Conservation (phyloP, 1,140 invertebrate species). For the Diorhabda elongata region DNA sequence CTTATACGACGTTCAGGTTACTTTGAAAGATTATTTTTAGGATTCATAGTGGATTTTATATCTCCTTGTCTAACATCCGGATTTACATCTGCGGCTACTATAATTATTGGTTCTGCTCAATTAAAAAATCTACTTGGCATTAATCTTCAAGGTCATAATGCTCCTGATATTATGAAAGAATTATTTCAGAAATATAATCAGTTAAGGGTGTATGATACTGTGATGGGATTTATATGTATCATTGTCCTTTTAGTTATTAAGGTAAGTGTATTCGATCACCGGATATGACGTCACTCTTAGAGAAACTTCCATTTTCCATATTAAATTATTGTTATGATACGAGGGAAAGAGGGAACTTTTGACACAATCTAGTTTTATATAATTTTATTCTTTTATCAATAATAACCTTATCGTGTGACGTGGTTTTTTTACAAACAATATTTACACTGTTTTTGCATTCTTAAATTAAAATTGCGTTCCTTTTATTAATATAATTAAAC, state of each 20-base stretch:
- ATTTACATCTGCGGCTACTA: slow-evolving; percentile 87
- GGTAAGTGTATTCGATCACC: slow-evolving; percentile 46
- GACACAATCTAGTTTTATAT: too few species aligned
- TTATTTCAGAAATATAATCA: slow-evolving; percentile 57
- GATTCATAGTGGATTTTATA: slow-evolving; percentile 91
- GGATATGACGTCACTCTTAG: too few species aligned
- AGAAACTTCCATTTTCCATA: too few species aligned
- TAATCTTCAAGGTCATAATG: slow-evolving; percentile 57
- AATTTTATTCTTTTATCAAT: too few species aligned
- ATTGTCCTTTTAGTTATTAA: slow-evolving; percentile 60
- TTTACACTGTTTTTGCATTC: too few species aligned
- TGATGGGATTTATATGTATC: slow-evolving; percentile 63
- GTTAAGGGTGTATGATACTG: slow-evolving; percentile 56
- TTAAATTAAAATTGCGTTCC: too few species aligned
- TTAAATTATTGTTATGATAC: too few species aligned
- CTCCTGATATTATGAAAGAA: slow-evolving; percentile 54
- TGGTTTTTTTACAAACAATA: too few species aligned
- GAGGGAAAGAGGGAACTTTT: too few species aligned
- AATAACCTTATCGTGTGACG: too few species aligned
- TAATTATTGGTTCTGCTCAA: slow-evolving; percentile 88
- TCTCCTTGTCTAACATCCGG: slow-evolving; percentile 87
- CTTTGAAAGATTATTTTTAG: slow-evolving; percentile 50
- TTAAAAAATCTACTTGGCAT: slow-evolving; percentile 79
- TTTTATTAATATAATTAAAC: too few species aligned
- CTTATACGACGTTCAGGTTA: too few species aligned